Base-by-base conservation (phyloP, 2,797 vertebrate genomes). In the Lagorchestes hirsutus region DNA sequence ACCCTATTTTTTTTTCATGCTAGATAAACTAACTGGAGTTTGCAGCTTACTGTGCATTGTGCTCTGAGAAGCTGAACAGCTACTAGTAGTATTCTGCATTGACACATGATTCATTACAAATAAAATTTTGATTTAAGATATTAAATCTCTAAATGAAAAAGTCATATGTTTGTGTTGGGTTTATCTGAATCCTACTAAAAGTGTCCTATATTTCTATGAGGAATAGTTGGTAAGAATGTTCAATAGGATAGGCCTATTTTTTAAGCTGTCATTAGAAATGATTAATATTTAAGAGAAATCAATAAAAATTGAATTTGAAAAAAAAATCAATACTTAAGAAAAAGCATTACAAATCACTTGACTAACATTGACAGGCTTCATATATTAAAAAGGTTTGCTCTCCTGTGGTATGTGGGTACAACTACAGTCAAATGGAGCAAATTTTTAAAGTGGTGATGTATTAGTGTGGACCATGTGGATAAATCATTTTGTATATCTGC, bases 371-470 rank as follows among this genome's bases (percentile, higher is more conserved):
- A 97, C 97, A 97, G 97, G 96, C 97, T 98, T 97, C 97, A 97
- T 98, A 98, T 98, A 97, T 97, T 98, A 98, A 97, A 97, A 96
- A 97, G 98, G 97, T 98, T 98, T 98, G 96, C 97, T 98, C 97
- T 97, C 90, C 93, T 96, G 93, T 95, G 93, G 46, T 58, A 96
- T 95, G 62, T 82, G 91, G 90, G 87, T 82, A 95, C 90, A 90
- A 93, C 90, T 96, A 96, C 58, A 96, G 94, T 93, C 62, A 57
- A 52, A 93, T 82, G 54, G 97, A 98, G 96, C 92, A 95, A 59
- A 31, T 96, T 98, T 97, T 97, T 96, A 97, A 97, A 96, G 82
- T 92, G 46, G 96, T 98, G 93, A 93, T 93, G 55, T 95, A 97
- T 97, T 96, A 97, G 50, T 92, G 40, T 93, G 92, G 96, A 58